Base-by-base conservation (phyloP, 1,140 invertebrate genomes). In the Lordiphosa collinella region DNA sequence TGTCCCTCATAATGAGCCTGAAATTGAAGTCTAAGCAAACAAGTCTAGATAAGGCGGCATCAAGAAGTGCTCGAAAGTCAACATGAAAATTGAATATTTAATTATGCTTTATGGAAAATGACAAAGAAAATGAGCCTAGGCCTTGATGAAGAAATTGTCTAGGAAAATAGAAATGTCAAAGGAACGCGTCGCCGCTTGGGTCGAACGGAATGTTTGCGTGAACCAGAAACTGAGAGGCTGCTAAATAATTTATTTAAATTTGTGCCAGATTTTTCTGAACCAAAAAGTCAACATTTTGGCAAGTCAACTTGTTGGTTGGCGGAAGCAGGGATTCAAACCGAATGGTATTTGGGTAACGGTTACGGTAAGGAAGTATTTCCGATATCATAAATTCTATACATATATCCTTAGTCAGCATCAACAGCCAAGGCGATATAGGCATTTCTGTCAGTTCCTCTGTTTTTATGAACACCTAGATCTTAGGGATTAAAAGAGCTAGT, bases 221-320 rank as follows among this genome's bases (percentile, higher is more conserved):
- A 51, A 35, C 41, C 50, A 60, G 55, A 31, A 72, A 50, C 41
- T 49, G 61, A 62, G 53, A 70, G 64, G 43, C 66, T 75, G 71
- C 44, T 63, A 67, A 82, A 80, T 80, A 76, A 82, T 82, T 82
- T 71, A 82, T 82, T 75, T 54, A 70, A 75, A 82, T 75, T 80
- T 67, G 61, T 32, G 40, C 47, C 50, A 57, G 75, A 82, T 82
- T 80, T 70, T 34, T 14, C 6, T 12, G 4, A 11, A 50, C 6
- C 18, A 18, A 18, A 18, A 18, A 18, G 18, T 18, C 18, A 18
- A 4, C 18, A 4, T 18, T 18, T 18, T 4, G 18, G 18, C 0
- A 18, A 18, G 18, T 18, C 18, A 18, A 18, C 3, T 3, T 18
- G 18, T 18, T 2, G 1, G 1, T 18, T 2, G 18, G 3, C 1